Conservation (phyloP, 2,113 vertebrate species). For the Ctenomys sociabilis region DNA sequence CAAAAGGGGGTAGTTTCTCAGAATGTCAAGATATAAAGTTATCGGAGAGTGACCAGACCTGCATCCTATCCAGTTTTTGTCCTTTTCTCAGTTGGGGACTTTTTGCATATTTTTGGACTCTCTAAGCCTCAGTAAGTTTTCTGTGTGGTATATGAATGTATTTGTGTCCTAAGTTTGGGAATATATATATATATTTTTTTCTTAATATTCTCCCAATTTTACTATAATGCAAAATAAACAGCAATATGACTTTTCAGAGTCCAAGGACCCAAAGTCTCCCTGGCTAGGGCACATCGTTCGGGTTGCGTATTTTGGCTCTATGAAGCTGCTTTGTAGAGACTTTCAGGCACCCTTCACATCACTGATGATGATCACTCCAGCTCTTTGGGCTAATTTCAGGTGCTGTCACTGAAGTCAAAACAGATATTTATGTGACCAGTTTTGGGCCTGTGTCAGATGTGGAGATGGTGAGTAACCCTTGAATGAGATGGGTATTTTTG, state of each 20-base stretch:
- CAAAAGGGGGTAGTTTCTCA: neutral
- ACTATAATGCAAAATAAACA: neutral
- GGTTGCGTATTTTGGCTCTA: neutral
- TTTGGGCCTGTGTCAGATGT: slow-evolving; percentile 97
- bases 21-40: neutral
- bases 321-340: neutral
- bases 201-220: neutral
- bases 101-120: neutral
- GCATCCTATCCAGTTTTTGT: neutral
- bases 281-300: neutral
- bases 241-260: neutral
- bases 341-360: neutral
- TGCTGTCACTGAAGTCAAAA: slow-evolving; percentile 96
- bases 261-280: neutral
- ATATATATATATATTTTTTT: neutral
- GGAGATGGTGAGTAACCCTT: slow-evolving; percentile 91
- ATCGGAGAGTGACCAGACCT: neutral
- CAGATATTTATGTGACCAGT: slow-evolving; percentile 97
- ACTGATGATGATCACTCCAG: neutral
- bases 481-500: neutral
- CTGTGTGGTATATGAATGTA: neutral
- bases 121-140: neutral
- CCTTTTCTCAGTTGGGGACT: neutral
- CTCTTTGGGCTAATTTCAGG: slow-evolving; percentile 82
- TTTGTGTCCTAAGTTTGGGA: neutral